A percentile compares a stretch with the other conserved stretches of the same genome.
These are phyloP conservation scores for Pollenia amentaria DNA, from an alignment of 2,888 invertebrate genomes.

Conservation along the genomic window DNA sequence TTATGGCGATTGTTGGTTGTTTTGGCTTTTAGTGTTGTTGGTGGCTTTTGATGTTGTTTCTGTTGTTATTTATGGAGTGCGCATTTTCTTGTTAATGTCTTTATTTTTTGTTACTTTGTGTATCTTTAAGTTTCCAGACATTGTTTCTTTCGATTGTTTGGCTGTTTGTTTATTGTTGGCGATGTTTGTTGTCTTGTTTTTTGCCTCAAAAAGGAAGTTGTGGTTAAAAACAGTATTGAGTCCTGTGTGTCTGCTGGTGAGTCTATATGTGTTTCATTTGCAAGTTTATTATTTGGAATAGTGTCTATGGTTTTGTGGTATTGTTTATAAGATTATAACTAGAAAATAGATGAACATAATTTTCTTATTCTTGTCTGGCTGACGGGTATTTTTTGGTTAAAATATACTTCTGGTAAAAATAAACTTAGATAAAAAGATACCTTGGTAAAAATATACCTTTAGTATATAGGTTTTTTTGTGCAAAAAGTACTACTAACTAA, in stretches of 20 bases:
- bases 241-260: conserved; percentile 28
- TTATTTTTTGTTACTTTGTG: conserved; percentile 41
- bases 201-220: conserved; percentile 12
- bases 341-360: not conserved
- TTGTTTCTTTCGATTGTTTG: not conserved
- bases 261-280: not conserved
- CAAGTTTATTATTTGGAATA: conserved; percentile 37
- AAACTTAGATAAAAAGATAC: no score
- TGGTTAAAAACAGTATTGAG: conserved; percentile 35
- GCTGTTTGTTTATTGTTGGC: not conserved
- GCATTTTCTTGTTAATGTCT: conserved; percentile 70
- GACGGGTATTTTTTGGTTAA: no score
- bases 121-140: conserved; percentile 26
- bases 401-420: no score
- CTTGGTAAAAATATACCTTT: no score
- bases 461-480: no score
- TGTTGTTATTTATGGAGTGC: conserved; percentile 68
- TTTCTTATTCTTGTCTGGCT: not conserved
- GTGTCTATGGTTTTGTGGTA: conserved; percentile 43
- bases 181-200: conserved; percentile 6
- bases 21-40: conserved; percentile 1
- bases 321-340: conserved; percentile 52
- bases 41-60: conserved; percentile 5
- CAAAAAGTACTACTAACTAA: no score
- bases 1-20: not conserved